Percentiles rank a stretch among this genome's conserved stretches.
These are phyloP conservation scores for Mareca penelope DNA, from an alignment of 2,797 vertebrate genomes.

Conservation along the genomic window DNA sequence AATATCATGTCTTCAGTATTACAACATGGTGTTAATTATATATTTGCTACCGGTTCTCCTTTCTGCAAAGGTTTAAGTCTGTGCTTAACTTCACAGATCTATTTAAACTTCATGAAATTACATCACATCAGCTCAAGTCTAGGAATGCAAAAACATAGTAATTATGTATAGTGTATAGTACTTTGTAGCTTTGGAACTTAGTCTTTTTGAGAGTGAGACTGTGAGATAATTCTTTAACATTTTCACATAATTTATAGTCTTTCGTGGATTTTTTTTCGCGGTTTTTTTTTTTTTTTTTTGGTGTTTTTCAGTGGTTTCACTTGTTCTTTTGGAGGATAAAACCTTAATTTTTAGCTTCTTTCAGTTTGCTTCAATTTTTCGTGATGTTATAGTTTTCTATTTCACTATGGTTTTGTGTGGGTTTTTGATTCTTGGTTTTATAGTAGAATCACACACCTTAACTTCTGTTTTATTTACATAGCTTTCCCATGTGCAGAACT, in stretches of 20 bases:
- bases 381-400: not conserved
- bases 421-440: not conserved
- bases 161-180: not conserved
- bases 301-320: not conserved
- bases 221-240: not conserved
- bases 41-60: slow-evolving; percentile 24
- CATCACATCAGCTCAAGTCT: not conserved
- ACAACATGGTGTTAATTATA: not conserved
- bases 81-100: not conserved
- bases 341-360: not conserved
- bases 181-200: not conserved
- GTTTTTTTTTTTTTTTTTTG: not conserved
- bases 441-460: not conserved
- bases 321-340: not conserved
- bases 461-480: not conserved
- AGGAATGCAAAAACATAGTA: not conserved
- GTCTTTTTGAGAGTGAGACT: not conserved
- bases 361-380: not conserved
- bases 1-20: slow-evolving; percentile 17
- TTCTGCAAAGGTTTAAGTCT: not conserved
- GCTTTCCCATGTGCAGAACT: not conserved
- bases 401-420: not conserved
- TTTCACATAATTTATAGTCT: not conserved
- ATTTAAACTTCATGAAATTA: not conserved
- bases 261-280: no score